These are phyloP conservation scores for Tetrapedia diversipes DNA, from an alignment of 2,888 invertebrate species.

Conservation along the genomic window DNA sequence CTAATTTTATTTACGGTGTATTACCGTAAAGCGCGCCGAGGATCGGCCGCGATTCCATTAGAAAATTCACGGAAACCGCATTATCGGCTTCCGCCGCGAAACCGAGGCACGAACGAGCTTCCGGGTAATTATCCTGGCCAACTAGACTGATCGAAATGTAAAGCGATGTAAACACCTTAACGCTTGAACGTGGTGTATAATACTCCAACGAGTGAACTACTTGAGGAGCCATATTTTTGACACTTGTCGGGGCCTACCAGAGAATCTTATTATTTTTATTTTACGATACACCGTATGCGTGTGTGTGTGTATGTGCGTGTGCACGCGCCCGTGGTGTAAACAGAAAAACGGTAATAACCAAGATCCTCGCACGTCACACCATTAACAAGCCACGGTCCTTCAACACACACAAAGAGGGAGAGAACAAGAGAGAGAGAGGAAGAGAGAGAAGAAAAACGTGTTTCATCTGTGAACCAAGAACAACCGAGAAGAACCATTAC, in stretches of 20 bases:
- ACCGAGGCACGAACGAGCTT: slow-evolving; percentile 8
- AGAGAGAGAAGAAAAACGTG: neutral
- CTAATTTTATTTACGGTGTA: slow-evolving; percentile 68
- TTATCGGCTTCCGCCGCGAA: neutral
- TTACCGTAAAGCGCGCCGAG: slow-evolving; percentile 21
- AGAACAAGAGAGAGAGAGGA: neutral
- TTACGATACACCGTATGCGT: neutral
- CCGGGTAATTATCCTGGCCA: slow-evolving; percentile 9
- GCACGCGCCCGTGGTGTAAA: neutral
- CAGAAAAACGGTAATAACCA: neutral
- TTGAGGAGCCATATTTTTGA: neutral
- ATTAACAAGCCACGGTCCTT: neutral
- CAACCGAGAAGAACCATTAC: slow-evolving; percentile 13
- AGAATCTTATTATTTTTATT: neutral
- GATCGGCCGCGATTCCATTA: slow-evolving; percentile 47
- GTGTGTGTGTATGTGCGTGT: too few relatives aligned
- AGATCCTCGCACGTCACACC: neutral
- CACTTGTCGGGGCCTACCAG: neutral
- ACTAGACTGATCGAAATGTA: neutral
- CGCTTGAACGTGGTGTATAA: too few relatives aligned
- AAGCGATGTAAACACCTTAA: neutral
- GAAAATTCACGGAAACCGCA: slow-evolving; percentile 40
- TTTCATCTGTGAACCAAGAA: neutral
- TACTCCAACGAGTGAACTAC: neutral
- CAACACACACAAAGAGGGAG: neutral